Evolutionary conservation across 2,797 vertebrate genomes (phyloP), one percentile per base, ranked within the genome.

Genomic region (Typhlichthys subterraneus): DNA sequence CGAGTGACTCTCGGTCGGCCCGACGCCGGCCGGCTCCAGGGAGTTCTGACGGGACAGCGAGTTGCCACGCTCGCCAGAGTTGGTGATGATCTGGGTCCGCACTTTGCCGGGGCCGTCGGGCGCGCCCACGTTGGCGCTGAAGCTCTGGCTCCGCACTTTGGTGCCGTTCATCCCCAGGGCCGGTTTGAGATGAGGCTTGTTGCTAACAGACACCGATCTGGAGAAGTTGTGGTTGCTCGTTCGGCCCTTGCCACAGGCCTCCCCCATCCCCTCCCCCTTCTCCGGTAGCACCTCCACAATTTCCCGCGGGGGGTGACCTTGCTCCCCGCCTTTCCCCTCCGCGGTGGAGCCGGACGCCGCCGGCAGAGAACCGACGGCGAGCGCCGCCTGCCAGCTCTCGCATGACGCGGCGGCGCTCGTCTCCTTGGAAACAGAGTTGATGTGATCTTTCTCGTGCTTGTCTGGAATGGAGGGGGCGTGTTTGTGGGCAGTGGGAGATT

Each of bases 101-200:
- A 94, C 88, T 76, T 93, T 96, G 4, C 93, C 92, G 0, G 77
- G 86, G 0, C 92, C 92, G 54, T 98, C 96, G 1, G 76, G 31
- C 11, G 53, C 53, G n/a, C 85, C 82, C 0, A 88, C 77, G 67
- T 87, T 93, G 53, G 84, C 54, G 47, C 96, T 96, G 72, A 96
- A 97, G 63, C 96, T 97, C 90, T 96, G 96, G 77, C 96, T 97
- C 0, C 96, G 94, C 51, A 95, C 96, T 86, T 98, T 98, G 0
- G 96, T 95, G 8, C 95, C 96, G 0, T 94, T 97, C 96, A 97
- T 96, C 50, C 96, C 96, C 61, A 98, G 85, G 8, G 94, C 96
- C 1, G 96, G 96, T 68, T 96, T 97, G 4, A 95, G 81, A 65
- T 95, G 94, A 0, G 95, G 83, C 84, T 96, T 97, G 73, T 75